Percentiles rank a stretch among this genome's conserved stretches.
phyloP scores from a whole-genome alignment of 1,140 invertebrate species.

The Drosophila repleta region DNA sequence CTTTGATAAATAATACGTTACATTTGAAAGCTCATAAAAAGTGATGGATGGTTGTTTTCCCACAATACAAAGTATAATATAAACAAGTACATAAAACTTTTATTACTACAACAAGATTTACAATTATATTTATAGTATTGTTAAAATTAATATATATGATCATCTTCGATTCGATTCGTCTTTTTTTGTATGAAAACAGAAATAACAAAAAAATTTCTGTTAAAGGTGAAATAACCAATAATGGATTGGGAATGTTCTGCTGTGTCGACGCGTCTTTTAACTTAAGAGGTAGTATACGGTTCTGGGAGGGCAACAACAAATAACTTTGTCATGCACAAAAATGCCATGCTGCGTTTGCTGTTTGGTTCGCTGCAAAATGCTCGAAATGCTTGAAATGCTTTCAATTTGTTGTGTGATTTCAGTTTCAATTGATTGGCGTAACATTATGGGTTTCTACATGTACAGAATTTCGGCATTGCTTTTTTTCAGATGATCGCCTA shows the following conservation, averaged over 20 bases:
- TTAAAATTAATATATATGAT: neutral
- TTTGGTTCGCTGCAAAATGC: constrained; percentile 29
- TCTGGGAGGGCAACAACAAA: constrained; percentile 33
- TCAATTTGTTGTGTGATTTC: constrained; percentile 25
- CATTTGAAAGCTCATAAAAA: constrained; percentile 17
- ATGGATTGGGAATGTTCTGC: neutral
- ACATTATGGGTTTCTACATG: constrained; percentile 46
- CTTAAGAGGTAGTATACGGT: constrained; percentile 24
- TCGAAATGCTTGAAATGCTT: constrained; percentile 19
- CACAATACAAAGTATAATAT: too few species aligned
- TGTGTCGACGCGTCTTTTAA: constrained; percentile 30
- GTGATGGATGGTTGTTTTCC: too few species aligned
- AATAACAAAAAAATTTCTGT: too few species aligned
- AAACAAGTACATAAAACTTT: too few species aligned
- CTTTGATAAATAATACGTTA: neutral
- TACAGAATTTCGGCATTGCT: constrained; percentile 32
- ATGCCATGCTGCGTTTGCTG: constrained; percentile 78
- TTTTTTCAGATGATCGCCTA: constrained; percentile 7
- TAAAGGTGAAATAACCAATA: neutral
- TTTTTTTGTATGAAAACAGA: too few species aligned
- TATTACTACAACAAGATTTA: too few species aligned
- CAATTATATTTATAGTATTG: too few species aligned
- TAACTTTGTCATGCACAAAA: constrained; percentile 81
- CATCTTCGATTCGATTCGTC: constrained; percentile 18
- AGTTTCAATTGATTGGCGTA: constrained; percentile 51